Percentiles rank a stretch among this genome's conserved stretches.
phyloP scores from a whole-genome alignment of 2,797 vertebrate genomes.

The Leptodactylus fallax region DNA sequence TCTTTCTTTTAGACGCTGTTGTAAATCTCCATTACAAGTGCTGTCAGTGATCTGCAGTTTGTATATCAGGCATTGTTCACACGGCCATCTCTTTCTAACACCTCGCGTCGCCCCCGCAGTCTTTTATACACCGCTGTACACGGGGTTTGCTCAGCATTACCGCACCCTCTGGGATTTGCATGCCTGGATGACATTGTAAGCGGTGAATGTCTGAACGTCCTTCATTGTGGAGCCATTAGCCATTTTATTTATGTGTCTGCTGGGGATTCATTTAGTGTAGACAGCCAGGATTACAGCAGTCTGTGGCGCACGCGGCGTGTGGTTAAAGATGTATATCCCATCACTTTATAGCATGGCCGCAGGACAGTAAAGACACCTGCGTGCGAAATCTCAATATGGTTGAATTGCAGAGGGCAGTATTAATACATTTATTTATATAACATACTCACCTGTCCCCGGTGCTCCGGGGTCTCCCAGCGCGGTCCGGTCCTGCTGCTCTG shows the following conservation, averaged over 20 bases:
- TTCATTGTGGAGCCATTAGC: slow-evolving; percentile 44
- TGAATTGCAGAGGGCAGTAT: too few relatives aligned
- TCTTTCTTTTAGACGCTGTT: too few relatives aligned
- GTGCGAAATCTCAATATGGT: too few relatives aligned
- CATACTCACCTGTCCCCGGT: too few relatives aligned
- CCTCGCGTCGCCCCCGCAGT: neutral
- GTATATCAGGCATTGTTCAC: neutral
- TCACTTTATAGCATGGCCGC: neutral
- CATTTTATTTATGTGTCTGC: slow-evolving; percentile 36
- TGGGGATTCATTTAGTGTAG: slow-evolving; percentile 52
- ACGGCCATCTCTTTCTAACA: neutral
- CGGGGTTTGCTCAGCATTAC: neutral
- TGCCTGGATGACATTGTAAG: neutral
- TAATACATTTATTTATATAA: too few relatives aligned
- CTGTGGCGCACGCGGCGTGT: slow-evolving; percentile 1
- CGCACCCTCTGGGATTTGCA: neutral
- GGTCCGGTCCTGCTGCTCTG: too few relatives aligned
- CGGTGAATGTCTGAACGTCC: neutral
- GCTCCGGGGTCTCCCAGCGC: too few relatives aligned
- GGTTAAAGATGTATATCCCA: neutral
- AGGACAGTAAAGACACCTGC: neutral
- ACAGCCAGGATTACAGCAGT: slow-evolving; percentile 38
- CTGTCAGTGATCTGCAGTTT: neutral
- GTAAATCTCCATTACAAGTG: neutral
- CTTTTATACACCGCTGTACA: neutral